Conservation (phyloP, 2,888 invertebrate genomes). For the Scaptomyza caliginosa region DNA sequence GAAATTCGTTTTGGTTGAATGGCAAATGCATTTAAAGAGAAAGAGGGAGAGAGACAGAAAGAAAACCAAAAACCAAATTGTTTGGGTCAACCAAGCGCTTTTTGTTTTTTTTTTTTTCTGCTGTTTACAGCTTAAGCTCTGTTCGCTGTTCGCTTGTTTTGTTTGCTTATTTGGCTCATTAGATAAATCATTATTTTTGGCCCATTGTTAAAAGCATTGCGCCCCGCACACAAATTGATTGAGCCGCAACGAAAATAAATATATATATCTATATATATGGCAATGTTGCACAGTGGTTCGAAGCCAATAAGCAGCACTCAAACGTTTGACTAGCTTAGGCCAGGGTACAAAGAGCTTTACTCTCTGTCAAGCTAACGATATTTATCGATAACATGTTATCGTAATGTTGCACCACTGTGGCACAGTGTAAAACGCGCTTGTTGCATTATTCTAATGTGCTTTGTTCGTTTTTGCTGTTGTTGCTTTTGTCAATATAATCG, state of each 20-base stretch:
- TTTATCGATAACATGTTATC: background rate
- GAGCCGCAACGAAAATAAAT: conserved; percentile 35
- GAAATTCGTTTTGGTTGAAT: no score
- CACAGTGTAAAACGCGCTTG: conserved; percentile 11
- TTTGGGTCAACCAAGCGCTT: background rate
- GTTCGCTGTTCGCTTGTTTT: conserved; percentile 18
- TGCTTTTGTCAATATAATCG: conserved; percentile 61
- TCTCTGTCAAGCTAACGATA: background rate
- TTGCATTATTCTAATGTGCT: conserved; percentile 66
- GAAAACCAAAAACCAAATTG: background rate
- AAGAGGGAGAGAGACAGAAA: no score
- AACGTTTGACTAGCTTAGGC: no score
- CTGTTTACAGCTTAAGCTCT: conserved; percentile 1
- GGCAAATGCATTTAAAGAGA: no score
- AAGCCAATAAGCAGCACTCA: no score
- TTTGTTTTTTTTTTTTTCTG: background rate
- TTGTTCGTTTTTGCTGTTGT: conserved; percentile 9
- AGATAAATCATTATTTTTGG: conserved; percentile 38
- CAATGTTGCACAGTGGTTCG: background rate
- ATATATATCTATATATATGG: background rate
- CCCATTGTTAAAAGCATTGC: conserved; percentile 40
- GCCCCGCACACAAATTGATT: conserved; percentile 52
- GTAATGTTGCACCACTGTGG: conserved; percentile 3
- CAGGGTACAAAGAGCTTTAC: no score
- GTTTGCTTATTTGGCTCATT: conserved; percentile 46